Percentiles rank a stretch among this genome's conserved stretches.
phyloP scores from a whole-genome alignment of 2,888 invertebrate genomes.

The Plusia festucae region DNA sequence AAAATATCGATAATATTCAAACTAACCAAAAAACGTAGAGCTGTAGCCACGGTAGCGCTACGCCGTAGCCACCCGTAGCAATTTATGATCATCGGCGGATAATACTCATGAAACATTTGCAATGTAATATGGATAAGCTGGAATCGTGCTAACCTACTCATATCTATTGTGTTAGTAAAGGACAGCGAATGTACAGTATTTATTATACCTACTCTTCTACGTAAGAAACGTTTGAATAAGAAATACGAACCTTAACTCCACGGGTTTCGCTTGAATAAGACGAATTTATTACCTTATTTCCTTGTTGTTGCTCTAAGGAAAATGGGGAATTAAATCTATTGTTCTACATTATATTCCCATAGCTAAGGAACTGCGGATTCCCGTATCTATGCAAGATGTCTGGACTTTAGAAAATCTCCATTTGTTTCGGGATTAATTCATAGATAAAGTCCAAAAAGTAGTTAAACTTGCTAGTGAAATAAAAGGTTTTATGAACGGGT shows the following conservation, averaged over 20 bases:
- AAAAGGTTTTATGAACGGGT: background rate
- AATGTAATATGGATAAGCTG: constrained; percentile 4
- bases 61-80: background rate
- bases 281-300: constrained; percentile 8
- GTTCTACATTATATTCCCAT: constrained; percentile 3
- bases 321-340: constrained; percentile 1
- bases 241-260: constrained; percentile 1
- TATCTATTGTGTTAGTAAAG: background rate
- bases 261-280: constrained; percentile 1
- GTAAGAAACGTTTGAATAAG: constrained; percentile 1
- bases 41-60: background rate
- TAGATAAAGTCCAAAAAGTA: background rate
- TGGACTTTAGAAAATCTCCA: background rate
- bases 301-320: background rate
- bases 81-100: constrained; percentile 1
- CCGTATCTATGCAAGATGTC: background rate
- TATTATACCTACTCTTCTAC: background rate
- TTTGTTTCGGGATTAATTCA: background rate
- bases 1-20: background rate
- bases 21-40: background rate
- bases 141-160: constrained; percentile 1
- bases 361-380: background rate
- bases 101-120: constrained; percentile 4
- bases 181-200: background rate
- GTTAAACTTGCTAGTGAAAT: background rate